These are phyloP conservation scores for Periplaneta americana DNA, from an alignment of 1,140 invertebrate genomes.

Conservation along the genomic window DNA sequence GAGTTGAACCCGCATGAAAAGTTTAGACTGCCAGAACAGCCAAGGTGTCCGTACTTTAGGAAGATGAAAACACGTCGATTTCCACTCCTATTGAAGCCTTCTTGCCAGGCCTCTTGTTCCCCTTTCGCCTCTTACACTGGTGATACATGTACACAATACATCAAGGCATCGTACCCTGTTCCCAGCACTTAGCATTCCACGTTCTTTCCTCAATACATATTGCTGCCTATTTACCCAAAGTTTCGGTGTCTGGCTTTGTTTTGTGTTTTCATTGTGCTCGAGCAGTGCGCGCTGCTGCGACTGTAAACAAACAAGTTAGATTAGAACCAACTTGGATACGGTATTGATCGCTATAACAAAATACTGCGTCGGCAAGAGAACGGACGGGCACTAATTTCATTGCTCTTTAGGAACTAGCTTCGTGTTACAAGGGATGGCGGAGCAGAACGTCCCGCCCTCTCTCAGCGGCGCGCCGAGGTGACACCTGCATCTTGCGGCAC, in stretches of 20 bases:
- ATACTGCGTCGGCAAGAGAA: background rate
- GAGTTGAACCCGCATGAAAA: too few species aligned
- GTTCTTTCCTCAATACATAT: constrained; percentile 1
- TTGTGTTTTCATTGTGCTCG: constrained; percentile 9
- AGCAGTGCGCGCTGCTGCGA: background rate
- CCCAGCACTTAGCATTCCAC: background rate
- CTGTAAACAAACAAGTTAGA: constrained; percentile 13
- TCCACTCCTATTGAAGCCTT: background rate
- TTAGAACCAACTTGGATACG: constrained; percentile 9
- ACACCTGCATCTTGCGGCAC: too few species aligned
- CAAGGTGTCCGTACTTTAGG: background rate
- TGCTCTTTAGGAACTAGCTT: background rate
- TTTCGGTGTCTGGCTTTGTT: constrained; percentile 9
- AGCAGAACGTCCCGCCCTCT: background rate
- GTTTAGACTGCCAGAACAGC: too few species aligned
- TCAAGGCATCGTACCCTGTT: background rate
- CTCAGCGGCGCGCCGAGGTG: background rate
- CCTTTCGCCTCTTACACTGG: background rate
- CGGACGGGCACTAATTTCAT: background rate
- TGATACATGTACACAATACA: constrained; percentile 5
- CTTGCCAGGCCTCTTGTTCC: background rate
- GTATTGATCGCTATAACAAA: constrained; percentile 6
- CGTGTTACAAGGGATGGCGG: background rate
- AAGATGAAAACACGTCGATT: background rate
- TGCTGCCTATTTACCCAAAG: constrained; percentile 5